Conservation (phyloP, 2,888 invertebrate genomes). For the Callyntrura guangdongensis region DNA sequence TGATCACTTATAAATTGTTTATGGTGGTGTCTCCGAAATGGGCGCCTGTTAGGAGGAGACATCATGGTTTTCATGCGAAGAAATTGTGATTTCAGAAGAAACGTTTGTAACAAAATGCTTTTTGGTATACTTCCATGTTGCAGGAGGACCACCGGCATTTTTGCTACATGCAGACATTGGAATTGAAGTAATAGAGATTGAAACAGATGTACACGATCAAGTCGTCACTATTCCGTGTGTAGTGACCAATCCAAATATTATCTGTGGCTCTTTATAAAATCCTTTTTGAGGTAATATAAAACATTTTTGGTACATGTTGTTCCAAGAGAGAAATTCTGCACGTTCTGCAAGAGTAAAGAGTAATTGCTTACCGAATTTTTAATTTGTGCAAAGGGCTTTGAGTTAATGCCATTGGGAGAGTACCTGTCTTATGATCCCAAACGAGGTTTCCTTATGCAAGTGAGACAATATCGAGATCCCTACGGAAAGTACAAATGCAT, state of each 20-base stretch:
- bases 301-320: neutral
- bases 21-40: neutral
- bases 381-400: conserved; percentile 72
- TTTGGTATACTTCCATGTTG: neutral
- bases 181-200: conserved; percentile 71
- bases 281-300: conserved; percentile 63
- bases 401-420: conserved; percentile 62
- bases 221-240: conserved; percentile 76
- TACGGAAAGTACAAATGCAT: conserved; percentile 82
- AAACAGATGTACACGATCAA: conserved; percentile 60
- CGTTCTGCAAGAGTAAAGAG: neutral
- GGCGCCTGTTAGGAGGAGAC: neutral
- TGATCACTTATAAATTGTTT: neutral
- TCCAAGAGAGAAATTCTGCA: neutral
- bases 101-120: neutral
- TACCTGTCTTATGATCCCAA: conserved; percentile 78
- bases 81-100: neutral
- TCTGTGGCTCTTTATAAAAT: conserved; percentile 81
- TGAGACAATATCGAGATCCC: conserved; percentile 76
- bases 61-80: neutral
- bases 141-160: conserved; percentile 79
- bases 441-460: conserved; percentile 74
- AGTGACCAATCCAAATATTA: conserved; percentile 80
- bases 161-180: conserved; percentile 79
- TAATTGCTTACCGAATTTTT: no score